Conservation (phyloP, 2,797 vertebrate species). For the Lophius americanus region DNA sequence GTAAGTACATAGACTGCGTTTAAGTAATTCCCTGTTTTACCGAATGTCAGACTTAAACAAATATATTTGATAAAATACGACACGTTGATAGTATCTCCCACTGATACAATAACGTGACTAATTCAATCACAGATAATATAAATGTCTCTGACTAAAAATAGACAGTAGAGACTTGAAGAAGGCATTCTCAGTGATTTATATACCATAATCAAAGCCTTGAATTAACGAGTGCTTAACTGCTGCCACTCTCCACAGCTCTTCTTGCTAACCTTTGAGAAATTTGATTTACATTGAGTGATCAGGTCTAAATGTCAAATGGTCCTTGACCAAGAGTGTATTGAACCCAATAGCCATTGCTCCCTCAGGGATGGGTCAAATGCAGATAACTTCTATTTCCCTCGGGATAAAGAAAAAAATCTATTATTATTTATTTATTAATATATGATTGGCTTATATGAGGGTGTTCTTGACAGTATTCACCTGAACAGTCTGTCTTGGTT, state of each 20-base stretch:
- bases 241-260: neutral
- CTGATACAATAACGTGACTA: neutral
- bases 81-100: neutral
- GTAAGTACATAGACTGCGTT: neutral
- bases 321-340: too few relatives aligned
- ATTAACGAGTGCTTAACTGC: neutral
- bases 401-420: too few relatives aligned
- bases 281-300: neutral
- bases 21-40: neutral
- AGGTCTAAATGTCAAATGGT: too few relatives aligned
- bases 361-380: too few relatives aligned
- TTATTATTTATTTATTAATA: neutral
- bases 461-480: neutral
- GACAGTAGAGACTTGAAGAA: too few relatives aligned
- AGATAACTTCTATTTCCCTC: too few relatives aligned
- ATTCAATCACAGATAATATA: neutral
- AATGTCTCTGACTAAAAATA: neutral
- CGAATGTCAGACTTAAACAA: neutral
- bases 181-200: neutral
- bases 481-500: neutral
- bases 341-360: too few relatives aligned
- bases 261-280: neutral
- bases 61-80: too few relatives aligned
- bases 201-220: conserved; percentile 6
- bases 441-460: neutral